These are phyloP conservation scores for Dynastes hyllus DNA, from an alignment of 2,888 invertebrate genomes.

Conservation along the genomic window DNA sequence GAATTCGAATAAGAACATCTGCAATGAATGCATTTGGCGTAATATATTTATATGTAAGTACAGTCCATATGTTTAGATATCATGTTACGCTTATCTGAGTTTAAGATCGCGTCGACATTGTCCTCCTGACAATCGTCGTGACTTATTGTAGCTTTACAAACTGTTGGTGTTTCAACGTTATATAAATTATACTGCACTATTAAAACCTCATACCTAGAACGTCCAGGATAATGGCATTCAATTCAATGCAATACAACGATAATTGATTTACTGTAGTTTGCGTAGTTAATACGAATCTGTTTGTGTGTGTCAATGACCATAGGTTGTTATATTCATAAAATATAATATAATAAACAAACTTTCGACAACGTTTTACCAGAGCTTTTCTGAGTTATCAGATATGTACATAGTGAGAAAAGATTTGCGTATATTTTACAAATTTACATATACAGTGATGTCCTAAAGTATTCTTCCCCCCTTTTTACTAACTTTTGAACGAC, in stretches of 20 bases:
- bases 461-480: too few relatives aligned
- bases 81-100: slow-evolving; percentile 57
- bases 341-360: background rate
- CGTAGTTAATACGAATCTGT: too few relatives aligned
- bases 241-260: slow-evolving; percentile 32
- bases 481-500: too few relatives aligned
- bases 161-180: slow-evolving; percentile 49
- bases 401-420: too few relatives aligned
- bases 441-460: too few relatives aligned
- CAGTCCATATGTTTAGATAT: slow-evolving; percentile 52
- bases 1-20: slow-evolving; percentile 47
- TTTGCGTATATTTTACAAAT: too few relatives aligned
- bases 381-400: background rate
- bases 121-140: slow-evolving; percentile 55
- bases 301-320: background rate
- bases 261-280: too few relatives aligned
- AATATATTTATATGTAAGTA: slow-evolving; percentile 25
- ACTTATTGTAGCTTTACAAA: slow-evolving; percentile 55
- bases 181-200: slow-evolving; percentile 43
- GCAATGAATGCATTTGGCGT: slow-evolving; percentile 46
- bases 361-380: too few relatives aligned
- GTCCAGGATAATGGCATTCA: slow-evolving; percentile 22
- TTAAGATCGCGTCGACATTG: slow-evolving; percentile 56
- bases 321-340: slow-evolving; percentile 5
- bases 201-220: slow-evolving; percentile 47